These are phyloP conservation scores for Gila robusta DNA, from an alignment of 2,797 vertebrate genomes.

Conservation along the genomic window DNA sequence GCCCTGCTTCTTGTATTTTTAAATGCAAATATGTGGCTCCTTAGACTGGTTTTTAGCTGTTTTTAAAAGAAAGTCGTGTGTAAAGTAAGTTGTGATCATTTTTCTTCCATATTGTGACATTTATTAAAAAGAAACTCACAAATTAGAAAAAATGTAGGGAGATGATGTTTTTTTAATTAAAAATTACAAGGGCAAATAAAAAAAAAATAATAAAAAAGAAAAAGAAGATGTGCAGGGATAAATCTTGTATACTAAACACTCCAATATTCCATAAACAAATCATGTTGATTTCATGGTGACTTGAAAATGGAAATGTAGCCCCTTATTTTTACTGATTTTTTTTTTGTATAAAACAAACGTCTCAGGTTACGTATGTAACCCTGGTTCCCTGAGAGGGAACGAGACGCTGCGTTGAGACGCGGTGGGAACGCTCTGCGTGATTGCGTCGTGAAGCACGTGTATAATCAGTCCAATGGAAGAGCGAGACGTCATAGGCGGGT, in stretches of 20 bases:
- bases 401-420: no score
- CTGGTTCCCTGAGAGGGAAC: no score
- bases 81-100: no score
- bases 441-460: no score
- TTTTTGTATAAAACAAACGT: no score
- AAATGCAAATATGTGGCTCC: not conserved
- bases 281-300: not conserved
- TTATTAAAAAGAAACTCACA: not conserved
- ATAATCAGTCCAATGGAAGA: no score
- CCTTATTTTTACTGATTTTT: not conserved
- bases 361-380: no score
- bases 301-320: not conserved
- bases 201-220: no score
- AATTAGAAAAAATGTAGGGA: not conserved
- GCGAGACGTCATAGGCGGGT: no score
- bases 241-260: not conserved
- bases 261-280: not conserved
- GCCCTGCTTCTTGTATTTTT: not conserved
- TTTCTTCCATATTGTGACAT: not conserved
- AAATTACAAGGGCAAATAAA: not conserved
- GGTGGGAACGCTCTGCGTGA: no score
- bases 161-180: not conserved
- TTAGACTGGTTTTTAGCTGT: not conserved
- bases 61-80: not conserved
- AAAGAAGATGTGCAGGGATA: no score